Evolutionary conservation across 2,797 vertebrate genomes (phyloP).

Genomic region (Onychomys torridus): DNA sequence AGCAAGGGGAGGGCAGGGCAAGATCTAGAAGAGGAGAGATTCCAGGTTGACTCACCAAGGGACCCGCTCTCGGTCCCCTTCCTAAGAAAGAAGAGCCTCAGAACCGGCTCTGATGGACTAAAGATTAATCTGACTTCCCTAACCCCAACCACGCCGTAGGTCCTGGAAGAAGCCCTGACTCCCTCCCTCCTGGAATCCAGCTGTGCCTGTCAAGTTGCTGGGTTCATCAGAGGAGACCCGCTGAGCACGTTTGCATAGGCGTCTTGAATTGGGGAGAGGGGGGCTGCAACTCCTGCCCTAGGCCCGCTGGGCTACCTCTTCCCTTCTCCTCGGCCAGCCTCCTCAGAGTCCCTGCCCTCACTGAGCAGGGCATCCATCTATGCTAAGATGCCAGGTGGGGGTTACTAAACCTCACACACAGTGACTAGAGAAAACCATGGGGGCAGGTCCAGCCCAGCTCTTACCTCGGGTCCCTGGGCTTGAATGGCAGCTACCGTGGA

Average conservation of each 20-base stretch:
- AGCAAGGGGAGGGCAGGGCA: not conserved
- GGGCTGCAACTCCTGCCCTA: not conserved
- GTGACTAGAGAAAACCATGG: not conserved
- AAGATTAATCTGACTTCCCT: not conserved
- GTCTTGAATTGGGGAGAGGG: not conserved
- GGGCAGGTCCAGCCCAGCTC: too few relatives aligned
- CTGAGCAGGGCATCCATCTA: not conserved
- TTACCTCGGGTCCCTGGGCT: not conserved
- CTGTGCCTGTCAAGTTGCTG: not conserved
- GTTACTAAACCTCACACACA: not conserved
- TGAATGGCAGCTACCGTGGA: not conserved
- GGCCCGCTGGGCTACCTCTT: not conserved
- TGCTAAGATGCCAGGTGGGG: rapidly evolving
- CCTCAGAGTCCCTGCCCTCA: too few relatives aligned
- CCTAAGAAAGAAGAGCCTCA: not conserved
- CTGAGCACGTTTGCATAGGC: not conserved
- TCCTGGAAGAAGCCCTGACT: too few relatives aligned
- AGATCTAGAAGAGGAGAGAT: not conserved
- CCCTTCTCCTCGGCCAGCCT: not conserved
- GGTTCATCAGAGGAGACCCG: not conserved
- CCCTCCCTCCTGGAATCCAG: not conserved
- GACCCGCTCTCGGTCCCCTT: not conserved
- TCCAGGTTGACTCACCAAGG: too few relatives aligned
- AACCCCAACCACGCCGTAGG: not conserved
- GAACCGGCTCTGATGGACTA: not conserved